Conservation (phyloP, 2,797 vertebrate genomes). For the Australoheros facetus region DNA sequence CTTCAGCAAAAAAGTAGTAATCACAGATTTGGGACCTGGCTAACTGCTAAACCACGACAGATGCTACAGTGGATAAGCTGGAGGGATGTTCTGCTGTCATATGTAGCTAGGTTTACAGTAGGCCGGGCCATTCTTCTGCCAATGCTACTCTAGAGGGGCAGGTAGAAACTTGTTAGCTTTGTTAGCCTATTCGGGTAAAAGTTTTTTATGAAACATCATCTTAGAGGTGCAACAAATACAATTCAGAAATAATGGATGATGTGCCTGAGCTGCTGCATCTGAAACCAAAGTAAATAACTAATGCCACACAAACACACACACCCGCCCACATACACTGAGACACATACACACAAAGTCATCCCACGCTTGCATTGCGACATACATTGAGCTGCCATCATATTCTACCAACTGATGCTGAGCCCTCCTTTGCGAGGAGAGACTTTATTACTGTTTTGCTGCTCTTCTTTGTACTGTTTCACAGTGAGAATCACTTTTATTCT, state of each 20-base stretch:
- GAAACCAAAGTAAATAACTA: neutral
- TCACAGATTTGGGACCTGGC: neutral
- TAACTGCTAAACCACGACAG: neutral
- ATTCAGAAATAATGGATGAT: neutral
- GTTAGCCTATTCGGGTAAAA: neutral
- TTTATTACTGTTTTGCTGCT: neutral
- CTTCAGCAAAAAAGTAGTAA: neutral
- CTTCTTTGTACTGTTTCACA: neutral
- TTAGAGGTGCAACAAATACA: too few species aligned
- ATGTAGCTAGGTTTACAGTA: neutral
- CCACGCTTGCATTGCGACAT: neutral
- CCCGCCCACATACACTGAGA: neutral
- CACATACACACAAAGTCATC: neutral
- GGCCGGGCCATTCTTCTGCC: neutral
- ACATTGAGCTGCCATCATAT: neutral
- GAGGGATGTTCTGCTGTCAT: neutral
- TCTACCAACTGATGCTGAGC: neutral
- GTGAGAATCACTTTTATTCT: neutral
- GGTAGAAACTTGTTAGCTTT: neutral
- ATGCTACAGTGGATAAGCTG: neutral
- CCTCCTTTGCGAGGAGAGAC: neutral
- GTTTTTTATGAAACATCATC: neutral
- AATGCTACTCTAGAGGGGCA: neutral
- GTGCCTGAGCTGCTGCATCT: neutral
- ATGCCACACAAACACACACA: too few species aligned